These are phyloP conservation scores for Fregetta grallaria DNA, from an alignment of 2,113 vertebrate species.

Conservation along the genomic window DNA sequence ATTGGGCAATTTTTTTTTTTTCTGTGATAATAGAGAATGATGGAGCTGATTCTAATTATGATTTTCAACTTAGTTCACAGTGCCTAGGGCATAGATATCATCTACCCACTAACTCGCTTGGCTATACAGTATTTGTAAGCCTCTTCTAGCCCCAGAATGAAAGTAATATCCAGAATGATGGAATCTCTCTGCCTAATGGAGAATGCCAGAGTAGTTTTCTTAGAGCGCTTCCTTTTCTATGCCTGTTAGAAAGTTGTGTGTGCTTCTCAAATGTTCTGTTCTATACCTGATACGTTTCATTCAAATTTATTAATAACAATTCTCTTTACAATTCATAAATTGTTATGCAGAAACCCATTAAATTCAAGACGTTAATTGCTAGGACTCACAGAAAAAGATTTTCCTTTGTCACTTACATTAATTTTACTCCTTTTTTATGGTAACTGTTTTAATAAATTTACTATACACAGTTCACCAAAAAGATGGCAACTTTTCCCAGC, in stretches of 20 bases:
- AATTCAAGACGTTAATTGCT: neutral
- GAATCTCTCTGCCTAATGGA: neutral
- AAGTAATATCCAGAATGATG: neutral
- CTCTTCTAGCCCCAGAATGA: neutral
- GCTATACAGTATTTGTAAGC: neutral
- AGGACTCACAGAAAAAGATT: neutral
- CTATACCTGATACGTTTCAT: neutral
- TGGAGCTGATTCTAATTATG: slow-evolving; percentile 24
- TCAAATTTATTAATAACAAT: neutral
- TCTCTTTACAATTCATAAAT: neutral
- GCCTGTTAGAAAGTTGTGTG: neutral
- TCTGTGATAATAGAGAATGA: neutral
- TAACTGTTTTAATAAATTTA: neutral
- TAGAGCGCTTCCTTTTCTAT: neutral
- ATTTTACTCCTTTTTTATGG: neutral
- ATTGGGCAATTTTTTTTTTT: neutral
- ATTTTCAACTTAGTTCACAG: neutral
- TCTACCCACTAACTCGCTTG: neutral
- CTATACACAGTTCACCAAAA: neutral
- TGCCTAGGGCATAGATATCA: neutral
- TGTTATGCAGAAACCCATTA: neutral
- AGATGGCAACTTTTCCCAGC: neutral
- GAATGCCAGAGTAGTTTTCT: neutral
- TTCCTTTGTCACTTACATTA: neutral
- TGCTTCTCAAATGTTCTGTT: neutral